Evolutionary conservation across 2,113 vertebrate genomes (phyloP).

Genomic region (Callospermophilus lateralis): DNA sequence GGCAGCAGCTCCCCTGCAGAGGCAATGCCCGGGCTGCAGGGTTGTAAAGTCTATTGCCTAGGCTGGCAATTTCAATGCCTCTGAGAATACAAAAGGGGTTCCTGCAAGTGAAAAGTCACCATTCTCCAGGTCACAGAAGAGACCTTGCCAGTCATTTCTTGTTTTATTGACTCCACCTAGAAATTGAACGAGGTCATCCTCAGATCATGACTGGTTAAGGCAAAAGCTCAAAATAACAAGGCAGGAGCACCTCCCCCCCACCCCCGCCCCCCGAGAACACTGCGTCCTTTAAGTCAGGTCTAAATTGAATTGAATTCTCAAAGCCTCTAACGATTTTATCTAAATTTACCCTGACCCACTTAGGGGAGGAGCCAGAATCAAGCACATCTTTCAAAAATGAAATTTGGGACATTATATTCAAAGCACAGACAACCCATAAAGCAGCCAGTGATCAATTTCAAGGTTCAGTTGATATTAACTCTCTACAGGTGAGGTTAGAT

Average conservation of each 20-base stretch:
- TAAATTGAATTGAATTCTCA: conserved; percentile 75
- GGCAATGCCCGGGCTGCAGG: not conserved
- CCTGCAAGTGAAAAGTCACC: not conserved
- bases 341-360: conserved; percentile 85
- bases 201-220: conserved; percentile 14
- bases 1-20: not conserved
- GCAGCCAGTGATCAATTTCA: not conserved
- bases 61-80: not conserved
- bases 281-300: conserved; percentile 54
- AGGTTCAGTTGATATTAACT: conserved; percentile 38
- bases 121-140: not conserved
- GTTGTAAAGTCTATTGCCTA: accelerated
- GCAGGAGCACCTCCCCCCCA: not conserved
- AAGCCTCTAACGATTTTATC: conserved; percentile 79
- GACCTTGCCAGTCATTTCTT: not conserved
- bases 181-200: conserved; percentile 8
- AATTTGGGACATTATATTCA: conserved; percentile 53
- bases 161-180: not conserved
- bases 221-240: conserved; percentile 21
- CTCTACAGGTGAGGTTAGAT: not conserved
- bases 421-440: conserved; percentile 56
- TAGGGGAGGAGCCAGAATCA: conserved; percentile 57
- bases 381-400: conserved; percentile 32
- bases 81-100: not conserved
- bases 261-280: not conserved